Evolutionary conservation across 2,888 invertebrate species (phyloP).

Genomic region (Xylocampa areola): DNA sequence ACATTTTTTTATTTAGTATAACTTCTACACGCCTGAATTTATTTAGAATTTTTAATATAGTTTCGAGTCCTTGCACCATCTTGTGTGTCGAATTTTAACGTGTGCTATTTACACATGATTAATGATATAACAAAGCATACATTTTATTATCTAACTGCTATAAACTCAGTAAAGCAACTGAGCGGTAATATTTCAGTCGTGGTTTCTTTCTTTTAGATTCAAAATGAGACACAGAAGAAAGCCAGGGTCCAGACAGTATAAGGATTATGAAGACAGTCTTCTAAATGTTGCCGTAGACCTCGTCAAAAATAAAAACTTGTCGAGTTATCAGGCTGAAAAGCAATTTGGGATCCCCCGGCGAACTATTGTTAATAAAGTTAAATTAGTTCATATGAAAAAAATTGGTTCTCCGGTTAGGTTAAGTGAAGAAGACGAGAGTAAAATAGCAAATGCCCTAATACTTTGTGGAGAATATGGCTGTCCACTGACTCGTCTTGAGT

Average conservation of each 20-base stretch:
- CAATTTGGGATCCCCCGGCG: conserved; percentile 18
- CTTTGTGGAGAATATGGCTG: conserved; percentile 6
- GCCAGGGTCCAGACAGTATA: conserved; percentile 11
- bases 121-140: neutral
- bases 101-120: too few relatives aligned
- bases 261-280: conserved; percentile 13
- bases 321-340: conserved; percentile 9
- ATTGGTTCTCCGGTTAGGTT: conserved; percentile 6
- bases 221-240: conserved; percentile 12
- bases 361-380: conserved; percentile 15
- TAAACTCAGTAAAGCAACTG: too few relatives aligned
- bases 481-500: conserved; percentile 11
- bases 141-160: neutral
- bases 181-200: conserved; percentile 2
- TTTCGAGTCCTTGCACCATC: too few relatives aligned
- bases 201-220: conserved; percentile 11
- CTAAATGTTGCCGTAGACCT: conserved; percentile 9
- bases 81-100: too few relatives aligned
- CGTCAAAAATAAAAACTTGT: conserved; percentile 11
- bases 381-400: conserved; percentile 6
- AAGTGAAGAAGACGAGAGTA: conserved; percentile 10
- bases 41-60: too few relatives aligned
- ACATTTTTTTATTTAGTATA: too few relatives aligned
- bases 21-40: too few relatives aligned
- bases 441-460: conserved; percentile 9